Base-by-base conservation (phyloP, 2,888 invertebrate genomes). In the Machimus atricapillus region DNA sequence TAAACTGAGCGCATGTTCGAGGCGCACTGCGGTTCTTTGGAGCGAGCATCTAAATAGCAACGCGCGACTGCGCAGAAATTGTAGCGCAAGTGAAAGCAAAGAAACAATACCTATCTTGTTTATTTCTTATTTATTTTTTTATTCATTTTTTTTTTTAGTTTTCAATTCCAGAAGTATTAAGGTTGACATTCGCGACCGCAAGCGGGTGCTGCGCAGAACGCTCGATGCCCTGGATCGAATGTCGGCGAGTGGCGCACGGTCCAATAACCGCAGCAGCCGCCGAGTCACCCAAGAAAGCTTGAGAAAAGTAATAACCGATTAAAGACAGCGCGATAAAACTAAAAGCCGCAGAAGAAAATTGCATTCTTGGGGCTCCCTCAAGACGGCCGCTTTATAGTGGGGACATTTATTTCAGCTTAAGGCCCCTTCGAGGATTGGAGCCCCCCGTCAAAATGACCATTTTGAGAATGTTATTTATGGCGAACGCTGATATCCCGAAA, bases 91-190 rank as follows among this genome's bases (percentile, higher is more conserved):
- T 83, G 82, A 83, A 83, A 83, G 82, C 82, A 37, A 66, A n/a
- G 58, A 66, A 83, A 83, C 82, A 58, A 83, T 79, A 79, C 79
- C 23, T 40, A 40, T 12, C 40, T 12, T 40, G 40, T 40, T 34
- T 34, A 40, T 40, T 40, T 12, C 2, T 12, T 12, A 12, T 40
- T 40, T 40, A 43, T 46, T 14, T 46, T 4, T 12, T 46, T 46
- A 4, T 3, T 43, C 0, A 14, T 14, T 9, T 43, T 43, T 43
- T 43, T 12, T 43, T 14, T 46, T 46, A 16, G 4, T 52, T 58
- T 58, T 58, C 19, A 79, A 79, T 83, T 83, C 82, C 82, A 83
- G 82, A 83, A 83, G 82, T 83, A 83, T 37, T 66, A 37, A 66
- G 34, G 37, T 58, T 83, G 82, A 83, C 82, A 83, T 83, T 58